Conservation (phyloP, 1,140 invertebrate genomes). For the Diuraphis noxia region DNA sequence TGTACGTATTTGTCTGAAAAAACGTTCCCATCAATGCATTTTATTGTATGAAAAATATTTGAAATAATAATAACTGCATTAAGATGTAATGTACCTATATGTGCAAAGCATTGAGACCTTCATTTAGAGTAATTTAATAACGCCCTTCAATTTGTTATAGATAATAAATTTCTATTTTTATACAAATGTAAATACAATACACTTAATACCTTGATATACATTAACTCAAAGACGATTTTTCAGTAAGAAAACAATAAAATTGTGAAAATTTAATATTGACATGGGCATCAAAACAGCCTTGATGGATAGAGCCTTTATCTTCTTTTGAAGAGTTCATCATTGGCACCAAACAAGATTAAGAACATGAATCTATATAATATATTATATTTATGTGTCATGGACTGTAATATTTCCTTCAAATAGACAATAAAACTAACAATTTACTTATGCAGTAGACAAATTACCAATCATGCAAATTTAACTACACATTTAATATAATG, state of each 20-base stretch:
- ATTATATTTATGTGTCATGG: background rate
- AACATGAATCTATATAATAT: background rate
- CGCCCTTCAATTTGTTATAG: slow-evolving; percentile 50
- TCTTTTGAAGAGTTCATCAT: slow-evolving; percentile 25
- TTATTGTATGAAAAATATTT: background rate
- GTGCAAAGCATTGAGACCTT: background rate
- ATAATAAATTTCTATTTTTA: slow-evolving; percentile 17
- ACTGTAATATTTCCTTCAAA: background rate
- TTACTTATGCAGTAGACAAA: background rate
- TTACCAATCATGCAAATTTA: background rate
- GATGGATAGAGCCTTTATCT: background rate
- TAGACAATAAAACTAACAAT: background rate
- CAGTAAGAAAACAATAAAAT: background rate
- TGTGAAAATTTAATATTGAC: slow-evolving; percentile 31
- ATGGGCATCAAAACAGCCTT: background rate
- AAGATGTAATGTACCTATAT: background rate
- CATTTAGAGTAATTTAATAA: slow-evolving; percentile 11
- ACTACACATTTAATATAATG: background rate
- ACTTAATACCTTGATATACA: slow-evolving; percentile 26
- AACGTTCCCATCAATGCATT: background rate
- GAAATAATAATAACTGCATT: background rate
- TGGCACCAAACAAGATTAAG: background rate
- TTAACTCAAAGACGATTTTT: slow-evolving; percentile 40
- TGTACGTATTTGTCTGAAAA: background rate
- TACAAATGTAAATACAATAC: slow-evolving; percentile 36